These are phyloP conservation scores for Onychomys leucogaster DNA, from an alignment of 2,797 vertebrate species.

Conservation along the genomic window DNA sequence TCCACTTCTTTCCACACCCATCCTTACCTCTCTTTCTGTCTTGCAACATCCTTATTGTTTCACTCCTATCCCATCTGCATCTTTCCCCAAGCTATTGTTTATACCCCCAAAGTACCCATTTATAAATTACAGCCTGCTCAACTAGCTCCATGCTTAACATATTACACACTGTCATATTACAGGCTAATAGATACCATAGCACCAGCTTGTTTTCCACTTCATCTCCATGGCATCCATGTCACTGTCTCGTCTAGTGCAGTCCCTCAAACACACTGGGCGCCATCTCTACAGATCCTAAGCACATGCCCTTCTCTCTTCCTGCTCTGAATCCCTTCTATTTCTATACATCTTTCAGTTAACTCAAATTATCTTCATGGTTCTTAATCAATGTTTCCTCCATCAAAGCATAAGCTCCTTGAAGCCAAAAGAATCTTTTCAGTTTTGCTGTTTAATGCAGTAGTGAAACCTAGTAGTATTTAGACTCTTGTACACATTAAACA, in stretches of 20 bases:
- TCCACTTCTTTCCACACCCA: not conserved
- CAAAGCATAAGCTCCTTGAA: not conserved
- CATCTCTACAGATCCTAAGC: not conserved
- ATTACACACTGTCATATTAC: not conserved
- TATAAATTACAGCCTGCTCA: not conserved
- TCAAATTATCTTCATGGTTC: not conserved
- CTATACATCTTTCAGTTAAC: not conserved
- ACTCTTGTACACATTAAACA: not conserved
- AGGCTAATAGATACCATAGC: not conserved
- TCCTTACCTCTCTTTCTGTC: not conserved
- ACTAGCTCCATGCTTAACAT: not conserved
- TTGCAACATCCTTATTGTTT: not conserved
- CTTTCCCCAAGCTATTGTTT: not conserved
- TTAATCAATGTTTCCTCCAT: slow-evolving; percentile 20
- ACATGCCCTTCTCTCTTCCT: not conserved
- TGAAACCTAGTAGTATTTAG: not conserved
- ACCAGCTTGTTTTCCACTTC: not conserved
- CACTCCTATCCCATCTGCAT: not conserved
- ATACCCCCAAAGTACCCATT: not conserved
- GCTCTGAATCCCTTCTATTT: not conserved
- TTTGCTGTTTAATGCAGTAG: not conserved
- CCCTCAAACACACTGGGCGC: not conserved
- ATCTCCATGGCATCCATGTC: not conserved
- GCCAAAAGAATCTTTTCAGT: not conserved
- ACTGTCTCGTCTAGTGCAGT: not conserved